phyloP scores from a whole-genome alignment of 2,888 invertebrate genomes.

The Phania funesta region DNA sequence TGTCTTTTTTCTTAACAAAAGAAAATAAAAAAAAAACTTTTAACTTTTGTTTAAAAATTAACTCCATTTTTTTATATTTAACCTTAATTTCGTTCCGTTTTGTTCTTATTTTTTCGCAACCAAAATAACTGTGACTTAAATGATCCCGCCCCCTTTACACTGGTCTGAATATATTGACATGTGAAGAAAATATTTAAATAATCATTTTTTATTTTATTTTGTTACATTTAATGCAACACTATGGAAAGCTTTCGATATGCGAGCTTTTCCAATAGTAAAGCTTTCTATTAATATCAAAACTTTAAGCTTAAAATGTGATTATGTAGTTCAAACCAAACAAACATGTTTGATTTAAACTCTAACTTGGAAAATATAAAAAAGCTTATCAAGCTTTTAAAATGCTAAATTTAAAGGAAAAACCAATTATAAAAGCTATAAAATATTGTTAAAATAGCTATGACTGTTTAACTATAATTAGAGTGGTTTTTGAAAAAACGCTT shows the following conservation, averaged over 20 bases:
- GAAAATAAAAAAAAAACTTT: neutral
- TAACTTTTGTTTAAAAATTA: constrained; percentile 23
- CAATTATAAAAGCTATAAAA: no score
- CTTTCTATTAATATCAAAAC: neutral
- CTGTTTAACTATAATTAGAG: no score
- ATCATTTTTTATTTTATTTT: no score
- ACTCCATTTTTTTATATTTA: constrained; percentile 12
- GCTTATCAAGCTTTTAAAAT: neutral
- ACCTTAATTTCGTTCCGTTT: constrained; percentile 17
- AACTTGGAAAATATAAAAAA: no score
- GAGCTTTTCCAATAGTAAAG: no score
- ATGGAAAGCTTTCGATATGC: no score
- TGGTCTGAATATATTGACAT: neutral
- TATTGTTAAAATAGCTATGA: no score
- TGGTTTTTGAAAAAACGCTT: no score
- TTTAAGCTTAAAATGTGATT: neutral
- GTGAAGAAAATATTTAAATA: neutral
- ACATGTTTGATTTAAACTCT: no score
- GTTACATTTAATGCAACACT: no score
- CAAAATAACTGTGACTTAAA: constrained; percentile 24
- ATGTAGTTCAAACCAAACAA: neutral
- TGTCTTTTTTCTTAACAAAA: constrained; percentile 30
- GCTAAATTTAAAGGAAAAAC: no score
- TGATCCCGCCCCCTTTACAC: neutral
- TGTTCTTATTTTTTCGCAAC: constrained; percentile 3